These are phyloP conservation scores for Artemisiospiza belli DNA, from an alignment of 2,113 vertebrate species.

Conservation along the genomic window DNA sequence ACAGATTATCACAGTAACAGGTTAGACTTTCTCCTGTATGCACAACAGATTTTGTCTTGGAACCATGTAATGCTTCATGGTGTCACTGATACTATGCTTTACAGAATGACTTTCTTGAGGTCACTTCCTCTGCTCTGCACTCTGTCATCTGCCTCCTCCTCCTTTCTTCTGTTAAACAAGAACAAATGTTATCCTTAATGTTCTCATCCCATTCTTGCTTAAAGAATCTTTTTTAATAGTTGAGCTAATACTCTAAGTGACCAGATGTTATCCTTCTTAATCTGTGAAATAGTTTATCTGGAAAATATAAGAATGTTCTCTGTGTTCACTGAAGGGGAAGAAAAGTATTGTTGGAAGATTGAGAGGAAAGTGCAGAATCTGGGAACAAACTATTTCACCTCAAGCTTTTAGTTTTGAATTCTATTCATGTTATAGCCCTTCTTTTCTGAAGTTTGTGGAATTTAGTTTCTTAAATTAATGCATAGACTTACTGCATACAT, in stretches of 20 bases:
- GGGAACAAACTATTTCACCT: neutral
- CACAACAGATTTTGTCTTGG: neutral
- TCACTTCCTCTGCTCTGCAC: neutral
- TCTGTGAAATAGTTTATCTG: neutral
- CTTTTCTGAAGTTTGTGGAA: neutral
- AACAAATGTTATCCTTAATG: neutral
- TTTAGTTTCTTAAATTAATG: neutral
- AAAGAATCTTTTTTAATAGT: neutral
- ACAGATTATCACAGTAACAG: constrained; percentile 39
- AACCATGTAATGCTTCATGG: neutral
- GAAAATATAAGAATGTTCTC: neutral
- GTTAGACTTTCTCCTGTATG: constrained; percentile 14
- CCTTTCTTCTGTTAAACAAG: neutral
- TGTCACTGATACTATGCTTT: neutral
- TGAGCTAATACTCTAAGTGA: neutral
- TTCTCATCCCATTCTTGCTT: neutral
- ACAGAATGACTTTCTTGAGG: neutral
- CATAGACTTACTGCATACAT: neutral
- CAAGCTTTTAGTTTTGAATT: neutral
- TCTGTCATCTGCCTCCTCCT: neutral
- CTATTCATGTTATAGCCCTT: neutral
- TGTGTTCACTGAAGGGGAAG: neutral
- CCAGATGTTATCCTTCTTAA: neutral
- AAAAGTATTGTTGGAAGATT: neutral
- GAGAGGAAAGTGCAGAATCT: neutral